A percentile compares a stretch with the other conserved stretches of the same genome.
phyloP scores from a whole-genome alignment of 2,888 invertebrate species.

The Sminthurides aquaticus region DNA sequence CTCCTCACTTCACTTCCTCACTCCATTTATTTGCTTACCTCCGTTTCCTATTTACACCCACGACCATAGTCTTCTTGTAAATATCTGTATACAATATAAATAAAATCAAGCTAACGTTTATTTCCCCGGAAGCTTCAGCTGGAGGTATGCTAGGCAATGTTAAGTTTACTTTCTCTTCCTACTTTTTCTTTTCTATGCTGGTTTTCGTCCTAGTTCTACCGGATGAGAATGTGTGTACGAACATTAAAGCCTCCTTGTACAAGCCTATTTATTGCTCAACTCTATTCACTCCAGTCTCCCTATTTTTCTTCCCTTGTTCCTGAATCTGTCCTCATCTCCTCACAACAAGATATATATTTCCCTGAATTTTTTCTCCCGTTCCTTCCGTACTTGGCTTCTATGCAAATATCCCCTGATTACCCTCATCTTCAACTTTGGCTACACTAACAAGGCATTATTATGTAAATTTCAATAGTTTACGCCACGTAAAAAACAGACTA shows the following conservation, averaged over 20 bases:
- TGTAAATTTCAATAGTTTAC: constrained; percentile 44
- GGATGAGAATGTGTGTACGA: background rate
- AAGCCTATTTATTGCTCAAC: background rate
- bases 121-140: too few relatives aligned
- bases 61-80: too few relatives aligned
- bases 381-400: constrained; percentile 25
- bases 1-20: background rate
- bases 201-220: too few relatives aligned
- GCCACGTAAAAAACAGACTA: constrained; percentile 43
- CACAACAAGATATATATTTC: too few relatives aligned
- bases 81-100: background rate
- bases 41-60: background rate
- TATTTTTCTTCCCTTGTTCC: background rate
- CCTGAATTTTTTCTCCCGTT: background rate
- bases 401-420: constrained; percentile 44
- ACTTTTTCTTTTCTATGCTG: background rate
- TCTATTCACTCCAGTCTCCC: background rate
- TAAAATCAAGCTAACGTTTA: too few relatives aligned
- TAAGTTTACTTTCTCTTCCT: background rate
- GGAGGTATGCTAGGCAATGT: too few relatives aligned
- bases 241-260: background rate
- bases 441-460: constrained; percentile 43
- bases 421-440: constrained; percentile 39
- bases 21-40: background rate
- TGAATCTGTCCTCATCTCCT: background rate